Evolutionary conservation across 2,888 invertebrate genomes (phyloP), one percentile per base, ranked within the genome.

Genomic region (Archips crataeganus): DNA sequence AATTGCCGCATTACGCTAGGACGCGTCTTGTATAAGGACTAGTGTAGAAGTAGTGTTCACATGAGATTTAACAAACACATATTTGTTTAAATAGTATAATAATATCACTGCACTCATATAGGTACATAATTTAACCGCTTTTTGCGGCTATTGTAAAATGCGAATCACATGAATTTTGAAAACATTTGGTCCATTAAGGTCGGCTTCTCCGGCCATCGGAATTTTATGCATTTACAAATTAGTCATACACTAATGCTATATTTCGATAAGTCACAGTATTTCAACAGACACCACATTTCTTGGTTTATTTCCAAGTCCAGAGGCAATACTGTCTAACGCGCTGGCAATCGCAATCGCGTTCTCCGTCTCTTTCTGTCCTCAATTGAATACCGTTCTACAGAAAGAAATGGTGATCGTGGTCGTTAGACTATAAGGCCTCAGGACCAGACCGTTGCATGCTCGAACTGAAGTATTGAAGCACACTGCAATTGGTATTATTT

Each of bases 1-100:
- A 23, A 23, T 23, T 23, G 23, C 23, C 23, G 23, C 23, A 23
- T n/a, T 51, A 51, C 49, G 5, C 49, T 11, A 51, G n/a, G 3
- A 51, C 6, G 49, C 49, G 49, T n/a, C 49, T 51, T 51, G 23
- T 23, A 23, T 51, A 15, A 1, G n/a, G 59, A 66, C 49, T 65
- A 39, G 39, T 66, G 60, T 66, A 61, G 49, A 39, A 61, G 65
- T 71, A 71, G 51, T 51, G 23, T n/a, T 42, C 5, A 42, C 15
- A 9, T 23, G 3, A 23, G 49, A 15, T 13, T 11, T 3, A 32
- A 54, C 32, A 1, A n/a, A 70, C 32, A n/a, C 49, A 51, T 51
- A 15, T 51, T 51, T 54, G 8, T 39, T 62, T 34, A 54, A 23
- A 1, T 54, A 54, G 23, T 54, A 23, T 39, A 39, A 5, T 39